Evolutionary conservation across 2,888 invertebrate genomes (phyloP).

Genomic region (Polymixis lichenea): DNA sequence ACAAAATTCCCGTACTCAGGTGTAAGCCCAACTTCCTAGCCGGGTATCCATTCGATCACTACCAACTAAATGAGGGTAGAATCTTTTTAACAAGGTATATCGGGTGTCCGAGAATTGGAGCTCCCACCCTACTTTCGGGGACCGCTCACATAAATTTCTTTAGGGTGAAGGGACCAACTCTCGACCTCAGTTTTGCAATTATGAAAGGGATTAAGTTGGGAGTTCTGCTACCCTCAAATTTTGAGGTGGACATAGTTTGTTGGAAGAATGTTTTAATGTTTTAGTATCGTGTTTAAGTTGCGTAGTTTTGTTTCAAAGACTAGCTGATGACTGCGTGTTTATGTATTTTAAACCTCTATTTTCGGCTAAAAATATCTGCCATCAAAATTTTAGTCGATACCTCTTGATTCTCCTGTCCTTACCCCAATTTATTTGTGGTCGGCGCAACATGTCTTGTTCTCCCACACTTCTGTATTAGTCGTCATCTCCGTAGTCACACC

Average conservation of each 20-base stretch:
- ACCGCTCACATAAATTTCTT: constrained; percentile 49
- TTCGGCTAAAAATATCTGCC: background rate
- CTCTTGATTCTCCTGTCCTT: too few relatives aligned
- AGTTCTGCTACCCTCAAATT: constrained; percentile 31
- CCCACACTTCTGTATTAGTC: too few relatives aligned
- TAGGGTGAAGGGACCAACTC: constrained; percentile 22
- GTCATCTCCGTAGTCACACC: too few relatives aligned
- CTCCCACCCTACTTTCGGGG: constrained; percentile 32
- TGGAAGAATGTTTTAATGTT: constrained; percentile 26
- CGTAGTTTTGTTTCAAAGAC: constrained; percentile 9
- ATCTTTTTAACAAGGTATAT: constrained; percentile 53
- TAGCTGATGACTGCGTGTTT: background rate
- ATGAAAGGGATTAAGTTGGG: constrained; percentile 30
- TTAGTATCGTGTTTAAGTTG: constrained; percentile 6
- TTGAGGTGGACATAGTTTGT: constrained; percentile 36
- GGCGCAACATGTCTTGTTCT: too few relatives aligned
- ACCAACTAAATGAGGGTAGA: constrained; percentile 35
- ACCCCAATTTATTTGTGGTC: too few relatives aligned
- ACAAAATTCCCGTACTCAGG: background rate
- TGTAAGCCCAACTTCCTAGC: constrained; percentile 5
- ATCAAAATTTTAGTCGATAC: background rate
- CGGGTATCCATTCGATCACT: constrained; percentile 20
- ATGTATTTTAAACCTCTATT: background rate
- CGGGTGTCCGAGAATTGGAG: constrained; percentile 46
- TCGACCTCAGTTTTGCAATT: constrained; percentile 45